Evolutionary conservation across 2,113 vertebrate species (phyloP).

Genomic region (Athene cunicularia): DNA sequence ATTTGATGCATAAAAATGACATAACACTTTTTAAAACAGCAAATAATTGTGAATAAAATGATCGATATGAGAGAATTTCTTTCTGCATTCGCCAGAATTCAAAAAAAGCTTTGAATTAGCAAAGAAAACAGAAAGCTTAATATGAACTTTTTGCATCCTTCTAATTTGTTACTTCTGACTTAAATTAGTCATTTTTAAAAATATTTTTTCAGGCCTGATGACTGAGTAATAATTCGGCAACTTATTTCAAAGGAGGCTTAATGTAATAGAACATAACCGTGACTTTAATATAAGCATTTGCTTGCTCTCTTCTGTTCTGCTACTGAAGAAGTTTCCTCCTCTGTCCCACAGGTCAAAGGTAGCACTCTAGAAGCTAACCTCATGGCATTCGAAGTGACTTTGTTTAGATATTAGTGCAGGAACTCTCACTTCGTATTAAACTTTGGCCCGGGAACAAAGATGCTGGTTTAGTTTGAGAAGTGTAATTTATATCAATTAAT

Average conservation of each 20-base stretch:
- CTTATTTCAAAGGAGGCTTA: background rate
- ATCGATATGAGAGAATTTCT: background rate
- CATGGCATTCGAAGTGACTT: background rate
- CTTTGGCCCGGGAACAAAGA: slow-evolving; percentile 41
- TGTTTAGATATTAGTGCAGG: background rate
- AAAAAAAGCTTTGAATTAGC: background rate
- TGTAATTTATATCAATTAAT: slow-evolving; percentile 54
- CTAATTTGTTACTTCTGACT: background rate
- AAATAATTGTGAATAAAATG: background rate
- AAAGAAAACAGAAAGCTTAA: background rate
- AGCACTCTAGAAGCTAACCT: background rate
- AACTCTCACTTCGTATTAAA: background rate
- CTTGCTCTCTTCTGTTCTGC: background rate
- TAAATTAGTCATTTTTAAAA: background rate
- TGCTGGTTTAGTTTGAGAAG: slow-evolving; percentile 35
- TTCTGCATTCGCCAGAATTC: background rate
- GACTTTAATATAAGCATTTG: background rate
- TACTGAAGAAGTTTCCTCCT: background rate
- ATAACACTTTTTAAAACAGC: background rate
- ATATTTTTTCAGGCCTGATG: background rate
- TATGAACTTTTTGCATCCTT: background rate
- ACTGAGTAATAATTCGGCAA: background rate
- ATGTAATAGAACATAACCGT: background rate
- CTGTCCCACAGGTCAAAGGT: background rate
- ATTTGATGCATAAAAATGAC: background rate